A percentile compares a stretch with the other conserved stretches of the same genome.
Conservation (phyloP, 2,888 invertebrate genomes). For the Nemoura dubitans region DNA sequence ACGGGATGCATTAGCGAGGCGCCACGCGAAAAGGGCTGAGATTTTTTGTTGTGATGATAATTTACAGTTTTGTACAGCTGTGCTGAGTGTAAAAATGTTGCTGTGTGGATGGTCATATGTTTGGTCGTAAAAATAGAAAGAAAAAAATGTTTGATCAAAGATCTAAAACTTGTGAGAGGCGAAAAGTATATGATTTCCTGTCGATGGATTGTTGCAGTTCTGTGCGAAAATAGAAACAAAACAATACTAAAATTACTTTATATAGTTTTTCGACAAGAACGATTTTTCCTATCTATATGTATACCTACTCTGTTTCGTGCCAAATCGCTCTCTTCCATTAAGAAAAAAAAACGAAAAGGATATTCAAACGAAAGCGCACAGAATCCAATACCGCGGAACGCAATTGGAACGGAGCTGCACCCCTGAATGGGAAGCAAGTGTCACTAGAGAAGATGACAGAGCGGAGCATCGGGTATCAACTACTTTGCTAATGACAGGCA, state of each 20-base stretch:
- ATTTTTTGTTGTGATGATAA: slow-evolving; percentile 22
- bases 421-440: no score
- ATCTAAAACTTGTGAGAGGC: not conserved
- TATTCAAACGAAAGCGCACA: not conserved
- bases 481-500: slow-evolving; percentile 39
- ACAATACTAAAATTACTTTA: not conserved
- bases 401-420: not conserved
- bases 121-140: not conserved
- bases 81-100: not conserved
- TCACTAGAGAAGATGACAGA: not conserved
- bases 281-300: no score
- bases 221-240: not conserved
- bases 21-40: not conserved
- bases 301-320: not conserved
- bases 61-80: not conserved
- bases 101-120: not conserved
- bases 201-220: not conserved
- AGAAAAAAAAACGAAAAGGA: not conserved
- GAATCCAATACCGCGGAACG: not conserved
- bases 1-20: slow-evolving; percentile 9
- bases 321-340: not conserved
- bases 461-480: not conserved
- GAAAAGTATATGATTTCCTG: not conserved
- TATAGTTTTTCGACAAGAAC: no score
- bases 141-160: not conserved